These are phyloP conservation scores for Apostichopus leukothele DNA, from an alignment of 53 echinoderm and acorn worm species.

Conservation along the genomic window DNA sequence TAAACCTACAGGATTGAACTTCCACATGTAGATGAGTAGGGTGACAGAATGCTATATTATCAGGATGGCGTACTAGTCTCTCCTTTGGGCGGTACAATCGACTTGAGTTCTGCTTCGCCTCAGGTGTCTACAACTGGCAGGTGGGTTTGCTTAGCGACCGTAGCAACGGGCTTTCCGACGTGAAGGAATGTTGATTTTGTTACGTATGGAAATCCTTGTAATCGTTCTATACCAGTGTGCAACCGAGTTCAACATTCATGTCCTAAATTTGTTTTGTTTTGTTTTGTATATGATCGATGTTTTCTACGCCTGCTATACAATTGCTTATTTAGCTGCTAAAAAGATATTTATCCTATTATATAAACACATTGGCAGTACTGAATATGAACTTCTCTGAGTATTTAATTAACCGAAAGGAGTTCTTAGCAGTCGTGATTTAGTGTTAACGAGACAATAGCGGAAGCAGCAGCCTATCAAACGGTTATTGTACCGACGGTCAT, in stretches of 20 bases:
- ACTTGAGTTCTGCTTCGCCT: constrained; percentile 17
- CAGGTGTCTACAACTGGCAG: constrained; percentile 35
- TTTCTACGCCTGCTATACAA: too few species aligned
- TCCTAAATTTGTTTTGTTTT: too few species aligned
- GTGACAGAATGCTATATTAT: neutral
- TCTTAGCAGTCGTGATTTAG: too few species aligned
- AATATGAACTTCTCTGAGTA: too few species aligned
- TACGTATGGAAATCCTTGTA: too few species aligned
- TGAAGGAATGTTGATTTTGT: constrained; percentile 2
- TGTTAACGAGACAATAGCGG: neutral
- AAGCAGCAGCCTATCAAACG: neutral
- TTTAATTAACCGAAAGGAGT: too few species aligned
- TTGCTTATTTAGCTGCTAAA: too few species aligned
- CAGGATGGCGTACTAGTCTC: neutral
- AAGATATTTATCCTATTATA: too few species aligned
- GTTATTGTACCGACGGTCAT: neutral
- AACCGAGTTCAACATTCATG: too few species aligned
- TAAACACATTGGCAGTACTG: too few species aligned
- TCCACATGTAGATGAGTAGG: neutral
- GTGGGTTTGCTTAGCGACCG: constrained; percentile 44
- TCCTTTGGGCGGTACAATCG: constrained; percentile 17
- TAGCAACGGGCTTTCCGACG: neutral
- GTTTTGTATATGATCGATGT: too few species aligned
- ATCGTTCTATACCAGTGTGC: too few species aligned
- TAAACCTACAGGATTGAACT: neutral